Conservation (phyloP, 2,797 vertebrate species). For the Sebastes variabilis region DNA sequence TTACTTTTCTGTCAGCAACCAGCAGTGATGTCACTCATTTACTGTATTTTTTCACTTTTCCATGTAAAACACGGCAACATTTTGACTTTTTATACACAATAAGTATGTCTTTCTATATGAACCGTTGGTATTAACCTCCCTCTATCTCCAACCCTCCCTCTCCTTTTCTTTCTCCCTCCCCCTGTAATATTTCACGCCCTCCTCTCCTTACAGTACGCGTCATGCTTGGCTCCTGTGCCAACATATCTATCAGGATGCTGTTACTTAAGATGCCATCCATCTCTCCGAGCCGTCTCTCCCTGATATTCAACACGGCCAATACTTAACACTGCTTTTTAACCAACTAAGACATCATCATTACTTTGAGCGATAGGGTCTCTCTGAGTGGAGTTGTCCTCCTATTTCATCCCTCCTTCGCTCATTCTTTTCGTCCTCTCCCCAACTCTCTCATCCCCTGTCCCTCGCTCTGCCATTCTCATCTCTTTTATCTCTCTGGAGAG, state of each 20-base stretch:
- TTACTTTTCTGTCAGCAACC: background rate
- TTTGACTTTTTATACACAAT: background rate
- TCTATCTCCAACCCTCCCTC: background rate
- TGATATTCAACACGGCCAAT: conserved; percentile 68
- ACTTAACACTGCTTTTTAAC: conserved; percentile 83
- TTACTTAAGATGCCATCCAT: conserved; percentile 83
- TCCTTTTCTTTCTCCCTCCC: background rate
- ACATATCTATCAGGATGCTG: conserved; percentile 75
- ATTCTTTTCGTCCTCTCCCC: conserved; percentile 58
- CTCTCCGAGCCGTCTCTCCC: conserved; percentile 57
- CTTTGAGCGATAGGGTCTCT: conserved; percentile 79
- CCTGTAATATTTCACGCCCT: conserved; percentile 36
- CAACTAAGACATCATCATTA: conserved; percentile 84
- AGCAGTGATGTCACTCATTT: background rate
- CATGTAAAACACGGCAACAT: background rate
- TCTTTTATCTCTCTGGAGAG: conserved; percentile 74
- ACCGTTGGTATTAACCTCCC: background rate
- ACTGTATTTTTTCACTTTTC: background rate
- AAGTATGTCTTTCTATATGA: background rate
- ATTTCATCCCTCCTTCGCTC: conserved; percentile 68
- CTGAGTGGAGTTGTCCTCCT: conserved; percentile 74
- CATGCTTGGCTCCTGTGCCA: conserved; percentile 53
- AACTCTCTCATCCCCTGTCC: conserved; percentile 40
- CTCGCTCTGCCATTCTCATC: conserved; percentile 52
- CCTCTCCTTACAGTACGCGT: conserved; percentile 46